Conservation (phyloP, 2,888 invertebrate species). For the Acrocyrtus sp. region DNA sequence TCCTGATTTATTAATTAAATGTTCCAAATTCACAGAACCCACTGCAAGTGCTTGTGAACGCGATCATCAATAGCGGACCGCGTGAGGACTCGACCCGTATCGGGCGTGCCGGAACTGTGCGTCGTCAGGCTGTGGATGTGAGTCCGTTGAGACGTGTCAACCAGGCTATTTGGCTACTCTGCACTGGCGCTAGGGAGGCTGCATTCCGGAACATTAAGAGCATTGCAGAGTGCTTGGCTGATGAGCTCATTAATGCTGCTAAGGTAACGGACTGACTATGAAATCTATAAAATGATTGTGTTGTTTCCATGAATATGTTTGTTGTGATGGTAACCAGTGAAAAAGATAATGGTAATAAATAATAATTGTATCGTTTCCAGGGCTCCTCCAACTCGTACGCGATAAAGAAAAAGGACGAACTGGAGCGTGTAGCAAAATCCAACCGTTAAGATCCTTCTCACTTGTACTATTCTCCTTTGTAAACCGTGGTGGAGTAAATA, state of each 20-base stretch:
- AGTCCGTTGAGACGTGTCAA: conserved; percentile 98
- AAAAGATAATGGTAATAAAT: neutral
- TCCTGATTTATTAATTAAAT: too few species aligned
- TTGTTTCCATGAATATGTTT: neutral
- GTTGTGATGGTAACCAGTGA: neutral
- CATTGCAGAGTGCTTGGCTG: conserved; percentile 99
- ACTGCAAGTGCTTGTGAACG: conserved; percentile 88
- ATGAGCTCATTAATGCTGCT: conserved; percentile 99
- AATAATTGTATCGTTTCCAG: conserved; percentile 66
- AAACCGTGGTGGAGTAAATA: too few species aligned
- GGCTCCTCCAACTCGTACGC: conserved; percentile 99
- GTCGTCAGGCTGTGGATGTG: conserved; percentile 99
- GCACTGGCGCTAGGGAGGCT: conserved; percentile 98
- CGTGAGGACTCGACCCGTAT: conserved; percentile 99
- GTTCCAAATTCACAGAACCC: too few species aligned
- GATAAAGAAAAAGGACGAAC: conserved; percentile 99
- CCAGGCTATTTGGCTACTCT: conserved; percentile 99
- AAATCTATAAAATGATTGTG: neutral
- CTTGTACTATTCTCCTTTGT: too few species aligned
- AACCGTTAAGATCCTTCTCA: conserved; percentile 85
- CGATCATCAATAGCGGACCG: conserved; percentile 99
- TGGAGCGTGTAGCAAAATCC: conserved; percentile 99
- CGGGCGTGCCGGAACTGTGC: conserved; percentile 99
- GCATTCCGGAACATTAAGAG: conserved; percentile 99
- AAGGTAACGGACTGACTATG: conserved; percentile 77